Base-by-base conservation (phyloP, 1,140 invertebrate genomes). In the Habropoda laboriosa region DNA sequence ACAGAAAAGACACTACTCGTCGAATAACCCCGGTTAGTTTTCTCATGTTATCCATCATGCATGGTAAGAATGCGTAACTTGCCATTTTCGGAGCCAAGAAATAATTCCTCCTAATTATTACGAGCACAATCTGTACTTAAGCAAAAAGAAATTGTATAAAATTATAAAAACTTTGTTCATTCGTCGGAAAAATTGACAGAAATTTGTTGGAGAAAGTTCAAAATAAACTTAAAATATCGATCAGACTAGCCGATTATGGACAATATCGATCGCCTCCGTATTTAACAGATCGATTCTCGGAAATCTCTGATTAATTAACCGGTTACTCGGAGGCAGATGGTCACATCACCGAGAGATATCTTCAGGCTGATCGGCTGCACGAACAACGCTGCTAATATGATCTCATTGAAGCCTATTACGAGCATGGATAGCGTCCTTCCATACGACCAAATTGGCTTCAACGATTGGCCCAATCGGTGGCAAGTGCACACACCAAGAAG, bases 321-420 rank as follows among this genome's bases (percentile, higher is more conserved):
- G 35, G 18, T 58, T 38, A 18, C 21, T 67, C 16, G 16, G 32
- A 67, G 21, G 27, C 63, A 77, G 53, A 77, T 53, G 63, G n/a
- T 45, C 30, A 6, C 30, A 49, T 42, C 35, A 32, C 4, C 27
- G 30, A 51, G 47, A 30, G 21, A 66, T 35, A 76, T 76, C 38
- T 13, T 24, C 7, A 16, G 1, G 47, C 24, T 61, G 60, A 75
- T 80, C 63, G 21, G 64, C n/a, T 27, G 5, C 51, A 2, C 35
- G 16, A 16, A 53, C 47, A 61, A 55, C 27, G 21, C 27, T 12
- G 47, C 35, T 58, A 73, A 79, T 79, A 79, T 79, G 47, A 45
- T 73, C 30, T 61, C 76, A 63, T 63, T 79, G 45, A 79, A 73
- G 27, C 51, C 67, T 73, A 79, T 79, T 79, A 72, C 68, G 45